Percentiles rank a stretch among this genome's conserved stretches.
phyloP scores from a whole-genome alignment of 1,140 invertebrate genomes.

The Panagrolaimus sp. region DNA sequence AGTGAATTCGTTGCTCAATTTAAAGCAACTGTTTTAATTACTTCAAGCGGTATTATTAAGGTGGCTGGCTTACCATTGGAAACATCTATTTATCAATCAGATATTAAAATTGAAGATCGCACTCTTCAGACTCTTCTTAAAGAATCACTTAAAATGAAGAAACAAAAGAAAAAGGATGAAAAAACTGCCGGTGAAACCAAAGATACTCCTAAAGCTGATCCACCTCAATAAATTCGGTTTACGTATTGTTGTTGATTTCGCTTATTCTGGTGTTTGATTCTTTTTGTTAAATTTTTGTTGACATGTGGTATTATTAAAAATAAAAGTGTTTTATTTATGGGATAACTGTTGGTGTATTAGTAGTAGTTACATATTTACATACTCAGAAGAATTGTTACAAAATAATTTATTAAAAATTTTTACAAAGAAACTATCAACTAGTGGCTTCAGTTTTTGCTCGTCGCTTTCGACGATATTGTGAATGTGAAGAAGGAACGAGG shows the following conservation, averaged over 20 bases:
- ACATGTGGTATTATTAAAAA: background rate
- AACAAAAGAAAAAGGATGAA: slow-evolving; percentile 41
- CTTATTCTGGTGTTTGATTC: background rate
- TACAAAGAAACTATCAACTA: no score
- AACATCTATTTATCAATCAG: slow-evolving; percentile 71
- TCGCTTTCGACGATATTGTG: slow-evolving; percentile 46
- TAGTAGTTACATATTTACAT: background rate
- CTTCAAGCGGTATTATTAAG: slow-evolving; percentile 88
- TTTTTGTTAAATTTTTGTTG: background rate
- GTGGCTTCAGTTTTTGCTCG: background rate
- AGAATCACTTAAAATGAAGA: slow-evolving; percentile 48
- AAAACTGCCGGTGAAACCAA: slow-evolving; percentile 12
- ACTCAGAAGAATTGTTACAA: background rate
- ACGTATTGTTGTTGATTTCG: background rate
- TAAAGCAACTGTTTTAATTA: slow-evolving; percentile 91
- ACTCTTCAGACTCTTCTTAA: slow-evolving; percentile 64
- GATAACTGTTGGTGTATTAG: no score
- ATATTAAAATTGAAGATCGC: slow-evolving; percentile 72
- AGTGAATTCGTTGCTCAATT: slow-evolving; percentile 92
- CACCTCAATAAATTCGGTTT: background rate
- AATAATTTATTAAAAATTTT: background rate
- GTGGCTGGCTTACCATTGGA: slow-evolving; percentile 90
- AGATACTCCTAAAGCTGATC: slow-evolving; percentile 4
- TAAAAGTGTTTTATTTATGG: slow-evolving; percentile 7
- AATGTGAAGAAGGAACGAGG: slow-evolving; percentile 52